Evolutionary conservation across 2,888 invertebrate genomes (phyloP).

Genomic region (Caprella mutica): DNA sequence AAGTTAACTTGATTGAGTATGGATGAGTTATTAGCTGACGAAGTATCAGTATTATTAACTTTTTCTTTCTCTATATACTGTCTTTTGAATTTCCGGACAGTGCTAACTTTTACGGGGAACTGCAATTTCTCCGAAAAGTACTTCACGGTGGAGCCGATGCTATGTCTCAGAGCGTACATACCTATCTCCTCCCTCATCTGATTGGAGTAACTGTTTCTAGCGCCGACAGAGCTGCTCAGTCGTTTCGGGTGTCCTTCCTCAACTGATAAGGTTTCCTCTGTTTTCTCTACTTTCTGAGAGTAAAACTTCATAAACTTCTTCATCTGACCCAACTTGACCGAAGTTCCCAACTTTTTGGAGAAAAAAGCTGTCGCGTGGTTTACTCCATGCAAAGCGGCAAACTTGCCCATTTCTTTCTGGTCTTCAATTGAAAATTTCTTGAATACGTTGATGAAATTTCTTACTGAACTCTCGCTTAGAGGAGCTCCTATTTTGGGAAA

Average conservation of each 20-base stretch:
- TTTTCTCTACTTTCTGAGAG: constrained; percentile 19
- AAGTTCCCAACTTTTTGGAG: constrained; percentile 34
- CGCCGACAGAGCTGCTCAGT: not conserved
- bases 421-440: constrained; percentile 35
- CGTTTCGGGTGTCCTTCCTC: not conserved
- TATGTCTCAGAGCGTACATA: constrained; percentile 35
- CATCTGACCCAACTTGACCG: constrained; percentile 35
- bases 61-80: constrained; percentile 31
- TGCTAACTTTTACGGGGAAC: constrained; percentile 36
- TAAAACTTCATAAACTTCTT: constrained; percentile 36
- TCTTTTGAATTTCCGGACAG: constrained; percentile 37
- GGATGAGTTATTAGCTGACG: too few relatives aligned
- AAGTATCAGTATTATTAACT: constrained; percentile 9
- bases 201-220: constrained; percentile 20
- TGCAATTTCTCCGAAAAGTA: constrained; percentile 36
- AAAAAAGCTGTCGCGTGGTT: constrained; percentile 36
- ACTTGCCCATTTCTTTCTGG: constrained; percentile 37
- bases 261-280: constrained; percentile 16
- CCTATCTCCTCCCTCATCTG: constrained; percentile 37
- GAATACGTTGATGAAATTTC: constrained; percentile 37
- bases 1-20: too few relatives aligned
- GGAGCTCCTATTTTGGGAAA: constrained; percentile 36
- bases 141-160: constrained; percentile 35
- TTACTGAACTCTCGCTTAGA: constrained; percentile 37
- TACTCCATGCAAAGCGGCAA: constrained; percentile 35